phyloP scores from a whole-genome alignment of 2,113 vertebrate genomes.

The Zosterops japonicus region DNA sequence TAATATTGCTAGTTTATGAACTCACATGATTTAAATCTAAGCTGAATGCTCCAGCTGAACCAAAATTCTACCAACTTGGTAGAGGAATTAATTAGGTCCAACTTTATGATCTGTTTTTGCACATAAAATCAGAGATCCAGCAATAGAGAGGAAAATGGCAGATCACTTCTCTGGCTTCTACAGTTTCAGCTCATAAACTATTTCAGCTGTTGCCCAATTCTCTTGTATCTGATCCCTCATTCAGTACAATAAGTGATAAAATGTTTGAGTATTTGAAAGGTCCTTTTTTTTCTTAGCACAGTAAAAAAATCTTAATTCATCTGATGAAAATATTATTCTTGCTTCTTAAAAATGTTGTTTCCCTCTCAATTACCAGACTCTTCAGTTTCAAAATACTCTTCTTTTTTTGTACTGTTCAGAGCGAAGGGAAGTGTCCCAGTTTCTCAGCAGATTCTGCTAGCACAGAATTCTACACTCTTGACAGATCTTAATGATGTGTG shows the following conservation, averaged over 20 bases:
- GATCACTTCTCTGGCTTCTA: not conserved
- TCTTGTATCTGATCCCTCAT: not conserved
- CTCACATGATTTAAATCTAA: not conserved
- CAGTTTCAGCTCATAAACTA: not conserved
- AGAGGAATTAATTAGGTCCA: slow-evolving; percentile 5
- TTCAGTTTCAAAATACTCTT: not conserved
- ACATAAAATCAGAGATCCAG: not conserved
- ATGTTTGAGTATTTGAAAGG: not conserved
- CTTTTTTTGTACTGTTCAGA: not conserved
- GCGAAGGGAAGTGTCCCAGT: not conserved
- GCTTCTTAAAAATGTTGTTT: not conserved
- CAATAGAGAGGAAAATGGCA: not conserved
- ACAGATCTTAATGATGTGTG: not conserved
- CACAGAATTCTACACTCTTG: not conserved
- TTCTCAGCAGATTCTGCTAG: not conserved
- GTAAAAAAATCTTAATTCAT: not conserved
- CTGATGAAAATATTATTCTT: not conserved
- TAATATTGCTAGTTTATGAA: not conserved
- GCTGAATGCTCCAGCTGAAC: not conserved
- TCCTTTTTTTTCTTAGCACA: not conserved
- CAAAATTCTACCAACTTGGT: not conserved
- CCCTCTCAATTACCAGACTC: not conserved
- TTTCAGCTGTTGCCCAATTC: not conserved
- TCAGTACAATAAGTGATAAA: not conserved
- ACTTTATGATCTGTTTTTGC: not conserved